These are phyloP conservation scores for Planococcus citri DNA, from an alignment of 1,140 invertebrate species.

Conservation along the genomic window DNA sequence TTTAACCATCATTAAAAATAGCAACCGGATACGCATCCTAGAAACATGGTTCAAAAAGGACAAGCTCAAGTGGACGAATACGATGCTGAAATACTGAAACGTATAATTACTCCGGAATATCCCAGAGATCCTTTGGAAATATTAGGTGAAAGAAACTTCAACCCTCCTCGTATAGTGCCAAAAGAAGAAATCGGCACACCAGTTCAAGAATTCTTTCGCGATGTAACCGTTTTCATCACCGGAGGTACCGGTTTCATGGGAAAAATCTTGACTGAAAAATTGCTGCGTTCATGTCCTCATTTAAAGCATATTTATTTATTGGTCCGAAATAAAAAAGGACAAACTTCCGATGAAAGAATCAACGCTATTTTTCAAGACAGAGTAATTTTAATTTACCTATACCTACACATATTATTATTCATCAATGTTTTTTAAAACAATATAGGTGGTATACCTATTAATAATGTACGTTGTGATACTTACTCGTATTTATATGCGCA, in stretches of 20 bases:
- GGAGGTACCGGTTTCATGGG: conserved; percentile 62
- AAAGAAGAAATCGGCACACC: conserved; percentile 28
- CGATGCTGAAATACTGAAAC: conserved; percentile 15
- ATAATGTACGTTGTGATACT: not conserved
- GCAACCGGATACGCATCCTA: conserved; percentile 25
- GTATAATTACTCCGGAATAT: conserved; percentile 26
- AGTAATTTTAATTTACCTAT: conserved; percentile 34
- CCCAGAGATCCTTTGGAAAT: conserved; percentile 25
- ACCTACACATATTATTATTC: not conserved
- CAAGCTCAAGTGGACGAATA: not conserved
- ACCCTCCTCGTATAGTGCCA: conserved; percentile 21
- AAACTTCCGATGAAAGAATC: conserved; percentile 45
- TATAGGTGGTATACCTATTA: too few relatives aligned
- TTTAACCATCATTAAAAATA: conserved; percentile 13
- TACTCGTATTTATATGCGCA: too few relatives aligned
- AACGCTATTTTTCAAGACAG: conserved; percentile 53
- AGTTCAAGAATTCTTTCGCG: conserved; percentile 35
- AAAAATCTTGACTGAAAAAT: conserved; percentile 71
- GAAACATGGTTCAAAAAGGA: conserved; percentile 16
- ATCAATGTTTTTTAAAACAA: too few relatives aligned
- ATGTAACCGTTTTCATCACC: conserved; percentile 38
- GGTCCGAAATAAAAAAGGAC: conserved; percentile 54
- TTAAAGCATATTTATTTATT: conserved; percentile 59
- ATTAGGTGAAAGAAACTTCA: conserved; percentile 26
- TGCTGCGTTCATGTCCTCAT: conserved; percentile 60